These are phyloP conservation scores for Clytia hemisphaerica DNA, from an alignment of 30 jellyfish, hydroid and myxozoan species.

Conservation along the genomic window DNA sequence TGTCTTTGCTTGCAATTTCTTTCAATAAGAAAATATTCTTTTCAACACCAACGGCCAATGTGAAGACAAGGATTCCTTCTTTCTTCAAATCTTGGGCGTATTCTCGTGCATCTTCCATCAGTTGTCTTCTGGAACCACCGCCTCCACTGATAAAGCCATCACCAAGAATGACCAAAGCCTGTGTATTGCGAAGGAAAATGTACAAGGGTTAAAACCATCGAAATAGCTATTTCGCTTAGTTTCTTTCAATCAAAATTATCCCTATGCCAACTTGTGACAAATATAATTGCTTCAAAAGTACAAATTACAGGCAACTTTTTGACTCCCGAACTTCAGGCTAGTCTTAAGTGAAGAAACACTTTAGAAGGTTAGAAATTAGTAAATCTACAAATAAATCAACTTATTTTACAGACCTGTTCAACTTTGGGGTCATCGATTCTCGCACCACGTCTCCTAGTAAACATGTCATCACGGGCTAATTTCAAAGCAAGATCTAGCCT, in stretches of 20 bases:
- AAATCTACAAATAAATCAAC: no score
- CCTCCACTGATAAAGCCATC: constrained; percentile 27
- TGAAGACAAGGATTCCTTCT: constrained; percentile 45
- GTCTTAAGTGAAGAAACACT: no score
- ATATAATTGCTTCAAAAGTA: no score
- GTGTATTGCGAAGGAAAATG: no score
- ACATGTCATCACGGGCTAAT: constrained; percentile 60
- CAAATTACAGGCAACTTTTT: no score
- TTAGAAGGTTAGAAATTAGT: no score
- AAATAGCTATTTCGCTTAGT: no score
- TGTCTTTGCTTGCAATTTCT: constrained; percentile 46
- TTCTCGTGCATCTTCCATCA: neutral
- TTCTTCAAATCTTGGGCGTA: constrained; percentile 28
- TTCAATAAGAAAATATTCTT: constrained; percentile 40
- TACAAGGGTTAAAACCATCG: no score
- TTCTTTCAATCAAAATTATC: no score
- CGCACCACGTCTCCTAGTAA: constrained; percentile 60
- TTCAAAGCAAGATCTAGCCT: constrained; percentile 71
- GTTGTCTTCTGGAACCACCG: neutral
- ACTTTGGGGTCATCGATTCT: constrained; percentile 33
- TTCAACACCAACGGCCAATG: constrained; percentile 67
- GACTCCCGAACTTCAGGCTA: no score
- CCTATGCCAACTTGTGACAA: no score
- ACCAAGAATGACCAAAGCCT: constrained; percentile 19
- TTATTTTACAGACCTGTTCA: neutral